phyloP scores from a whole-genome alignment of 2,888 invertebrate genomes.

The Cephus rjabovi region DNA sequence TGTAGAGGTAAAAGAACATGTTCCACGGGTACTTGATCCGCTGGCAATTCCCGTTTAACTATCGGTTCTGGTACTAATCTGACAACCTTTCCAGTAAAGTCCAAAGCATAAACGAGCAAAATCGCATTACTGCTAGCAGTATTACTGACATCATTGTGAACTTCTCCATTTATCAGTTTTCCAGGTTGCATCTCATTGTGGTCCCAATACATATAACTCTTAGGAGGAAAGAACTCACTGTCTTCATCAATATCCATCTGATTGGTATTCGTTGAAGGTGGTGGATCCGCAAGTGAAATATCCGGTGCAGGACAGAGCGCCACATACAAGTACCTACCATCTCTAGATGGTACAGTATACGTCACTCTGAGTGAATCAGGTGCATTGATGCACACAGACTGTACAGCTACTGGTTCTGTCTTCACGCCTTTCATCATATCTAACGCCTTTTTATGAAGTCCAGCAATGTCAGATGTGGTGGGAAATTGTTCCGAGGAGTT shows the following conservation, averaged over 20 bases:
- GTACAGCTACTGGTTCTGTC: constrained; percentile 58
- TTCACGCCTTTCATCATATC: constrained; percentile 51
- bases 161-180: constrained; percentile 71
- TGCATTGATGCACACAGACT: constrained; percentile 57
- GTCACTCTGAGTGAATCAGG: constrained; percentile 53
- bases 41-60: constrained; percentile 72
- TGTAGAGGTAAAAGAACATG: constrained; percentile 75
- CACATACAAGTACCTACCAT: constrained; percentile 58
- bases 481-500: constrained; percentile 54
- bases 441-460: constrained; percentile 50
- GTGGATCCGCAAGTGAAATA: constrained; percentile 57
- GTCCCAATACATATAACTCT: constrained; percentile 71
- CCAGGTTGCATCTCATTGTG: constrained; percentile 72
- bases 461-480: constrained; percentile 56
- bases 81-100: constrained; percentile 68
- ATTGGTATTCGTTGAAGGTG: constrained; percentile 57
- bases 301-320: constrained; percentile 45
- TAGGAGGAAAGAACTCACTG: constrained; percentile 55
- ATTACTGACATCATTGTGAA: constrained; percentile 46
- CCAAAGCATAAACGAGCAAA: constrained; percentile 71
- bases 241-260: constrained; percentile 64
- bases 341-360: constrained; percentile 52
- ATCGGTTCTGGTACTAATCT: constrained; percentile 73
- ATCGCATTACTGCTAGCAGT: constrained; percentile 59
- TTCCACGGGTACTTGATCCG: constrained; percentile 77